Conservation (phyloP, 2,888 invertebrate genomes). For the Arctia plantaginis region DNA sequence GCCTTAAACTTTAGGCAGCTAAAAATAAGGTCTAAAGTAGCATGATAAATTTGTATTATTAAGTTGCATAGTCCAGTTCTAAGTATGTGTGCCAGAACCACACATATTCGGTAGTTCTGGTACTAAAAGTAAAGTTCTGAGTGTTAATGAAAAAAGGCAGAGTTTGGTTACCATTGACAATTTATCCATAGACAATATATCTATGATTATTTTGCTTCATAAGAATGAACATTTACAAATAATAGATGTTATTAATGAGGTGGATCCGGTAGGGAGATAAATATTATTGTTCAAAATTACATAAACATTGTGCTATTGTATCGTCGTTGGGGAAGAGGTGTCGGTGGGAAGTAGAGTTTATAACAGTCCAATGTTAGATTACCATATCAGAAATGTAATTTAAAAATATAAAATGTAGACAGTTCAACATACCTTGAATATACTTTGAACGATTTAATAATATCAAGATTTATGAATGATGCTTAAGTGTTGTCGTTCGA, state of each 20-base stretch:
- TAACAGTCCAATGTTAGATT: not conserved
- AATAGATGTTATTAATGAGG: slow-evolving; percentile 3
- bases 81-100: slow-evolving; percentile 53
- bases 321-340: not conserved
- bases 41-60: slow-evolving; percentile 10
- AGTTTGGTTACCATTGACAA: slow-evolving; percentile 40
- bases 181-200: slow-evolving; percentile 42
- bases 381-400: not conserved
- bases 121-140: slow-evolving; percentile 52
- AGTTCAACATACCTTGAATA: not conserved
- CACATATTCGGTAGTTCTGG: slow-evolving; percentile 53
- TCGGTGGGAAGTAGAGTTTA: not conserved
- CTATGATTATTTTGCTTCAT: not conserved
- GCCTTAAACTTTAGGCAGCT: slow-evolving; percentile 27
- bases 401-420: not conserved
- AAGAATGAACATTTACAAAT: not conserved
- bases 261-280: slow-evolving; percentile 11
- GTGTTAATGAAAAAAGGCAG: slow-evolving; percentile 64
- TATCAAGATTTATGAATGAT: not conserved
- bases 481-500: too few relatives aligned
- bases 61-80: slow-evolving; percentile 34
- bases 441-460: not conserved
- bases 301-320: not conserved
- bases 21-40: slow-evolving; percentile 35
- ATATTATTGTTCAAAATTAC: slow-evolving; percentile 15